Conservation (phyloP, 2,113 vertebrate species). For the Sinosuthora webbiana region DNA sequence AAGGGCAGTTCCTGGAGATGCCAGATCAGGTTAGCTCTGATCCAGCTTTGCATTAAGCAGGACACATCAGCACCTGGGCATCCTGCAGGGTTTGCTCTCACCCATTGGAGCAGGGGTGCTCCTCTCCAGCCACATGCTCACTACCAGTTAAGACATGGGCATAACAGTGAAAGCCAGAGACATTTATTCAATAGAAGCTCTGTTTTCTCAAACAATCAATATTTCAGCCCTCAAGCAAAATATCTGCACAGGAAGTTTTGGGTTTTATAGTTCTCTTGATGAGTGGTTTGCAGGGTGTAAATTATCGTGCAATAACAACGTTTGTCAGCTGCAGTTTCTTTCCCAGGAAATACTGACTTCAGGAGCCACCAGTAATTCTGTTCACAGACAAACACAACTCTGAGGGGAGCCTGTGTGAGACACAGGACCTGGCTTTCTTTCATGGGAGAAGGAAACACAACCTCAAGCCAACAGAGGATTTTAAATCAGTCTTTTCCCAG, state of each 20-base stretch:
- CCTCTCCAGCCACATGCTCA: neutral
- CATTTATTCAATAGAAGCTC: neutral
- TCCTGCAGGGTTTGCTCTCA: neutral
- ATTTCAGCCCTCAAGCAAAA: neutral
- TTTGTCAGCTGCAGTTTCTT: slow-evolving; percentile 50
- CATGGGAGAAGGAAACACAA: neutral
- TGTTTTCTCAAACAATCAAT: slow-evolving; percentile 16
- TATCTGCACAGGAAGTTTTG: slow-evolving; percentile 15
- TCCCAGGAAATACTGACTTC: slow-evolving; percentile 45
- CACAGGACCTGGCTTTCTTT: slow-evolving; percentile 5
- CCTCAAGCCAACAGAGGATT: neutral
- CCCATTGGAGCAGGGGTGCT: neutral
- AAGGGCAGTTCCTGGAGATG: neutral
- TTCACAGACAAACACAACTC: slow-evolving; percentile 15
- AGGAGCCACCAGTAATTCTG: slow-evolving; percentile 32
- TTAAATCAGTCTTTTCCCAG: slow-evolving; percentile 34
- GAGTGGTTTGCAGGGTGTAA: slow-evolving; percentile 21
- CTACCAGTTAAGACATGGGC: neutral
- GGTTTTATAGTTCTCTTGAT: slow-evolving; percentile 25
- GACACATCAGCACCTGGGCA: neutral
- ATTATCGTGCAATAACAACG: slow-evolving; percentile 26
- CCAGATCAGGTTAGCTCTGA: neutral
- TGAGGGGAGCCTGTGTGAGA: neutral
- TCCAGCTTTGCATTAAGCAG: neutral
- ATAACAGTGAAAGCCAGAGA: neutral